Base-by-base conservation (phyloP, 2,113 vertebrate species). In the Peromyscus polionotus region DNA sequence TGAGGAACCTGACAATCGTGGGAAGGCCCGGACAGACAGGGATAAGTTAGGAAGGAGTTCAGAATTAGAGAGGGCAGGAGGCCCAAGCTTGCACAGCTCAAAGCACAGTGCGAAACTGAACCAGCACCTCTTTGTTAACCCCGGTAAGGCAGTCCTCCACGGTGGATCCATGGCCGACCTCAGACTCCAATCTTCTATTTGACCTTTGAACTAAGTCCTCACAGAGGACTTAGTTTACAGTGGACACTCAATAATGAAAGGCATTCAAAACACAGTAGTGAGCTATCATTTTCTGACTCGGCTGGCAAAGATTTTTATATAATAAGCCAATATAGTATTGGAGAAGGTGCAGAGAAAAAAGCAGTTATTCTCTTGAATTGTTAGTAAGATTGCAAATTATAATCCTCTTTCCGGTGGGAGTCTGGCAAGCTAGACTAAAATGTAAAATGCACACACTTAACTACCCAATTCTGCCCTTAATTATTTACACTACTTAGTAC, bases 1-100 rank as follows among this genome's bases (percentile, higher is more conserved):
- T 72, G 54, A 97, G 92, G 80, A 98, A 98, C 97, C 77, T 95
- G 91, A 98, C 95, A 91, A 80, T 97, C 96, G 96, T 98, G 98
- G 97, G 97, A 98, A 98, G 96, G 91, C 96, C 72, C 83, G 94
- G 88, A 91, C 45, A 89, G 92, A 84, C n/a, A 96, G 61, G 61
- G 79, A 85, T 73, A 97, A 96, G 94, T 48, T 63, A 54, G 81
- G 81, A 68, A 94, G 63, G 51, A 95, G 70, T 79, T 91, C 88
- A 88, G 85, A 95, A 97, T 85, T 73, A 73, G 96, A 96, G 76
- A 76, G 48, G 96, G 84, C 51, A 63, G 81, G 85, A 83, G 24
- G 75, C 61, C 89, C 13, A 65, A n/a, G 57, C 80, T 77, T 90
- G 79, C 39, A 95, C 90, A 92, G 65, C 85, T 84, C 59, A 94